phyloP scores from a whole-genome alignment of 1,140 invertebrate genomes.

The Drosophila suzukii region DNA sequence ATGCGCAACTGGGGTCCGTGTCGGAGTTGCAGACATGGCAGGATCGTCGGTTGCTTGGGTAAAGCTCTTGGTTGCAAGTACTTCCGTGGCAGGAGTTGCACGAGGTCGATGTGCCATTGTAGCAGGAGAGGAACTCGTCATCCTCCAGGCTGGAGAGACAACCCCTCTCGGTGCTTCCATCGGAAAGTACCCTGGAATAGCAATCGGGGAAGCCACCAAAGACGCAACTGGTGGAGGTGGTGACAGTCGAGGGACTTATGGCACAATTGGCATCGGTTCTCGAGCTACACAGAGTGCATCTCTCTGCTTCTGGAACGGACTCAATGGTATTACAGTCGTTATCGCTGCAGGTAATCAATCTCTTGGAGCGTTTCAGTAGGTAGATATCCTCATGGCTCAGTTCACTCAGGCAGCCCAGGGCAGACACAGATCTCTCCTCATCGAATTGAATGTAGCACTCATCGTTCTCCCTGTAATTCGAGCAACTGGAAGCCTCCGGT shows the following conservation, averaged over 20 bases:
- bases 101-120: slow-evolving; percentile 60
- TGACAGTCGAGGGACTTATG: slow-evolving; percentile 43
- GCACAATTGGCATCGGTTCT: slow-evolving; percentile 71
- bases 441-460: slow-evolving; percentile 69
- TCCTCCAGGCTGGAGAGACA: slow-evolving; percentile 72
- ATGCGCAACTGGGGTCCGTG: slow-evolving; percentile 48
- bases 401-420: slow-evolving; percentile 61
- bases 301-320: slow-evolving; percentile 42
- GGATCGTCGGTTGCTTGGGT: slow-evolving; percentile 51
- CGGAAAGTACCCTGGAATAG: slow-evolving; percentile 61
- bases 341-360: slow-evolving; percentile 53
- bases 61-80: slow-evolving; percentile 59
- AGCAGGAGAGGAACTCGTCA: slow-evolving; percentile 71
- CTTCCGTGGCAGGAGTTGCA: slow-evolving; percentile 61
- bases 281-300: slow-evolving; percentile 67
- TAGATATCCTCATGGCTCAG: slow-evolving; percentile 61
- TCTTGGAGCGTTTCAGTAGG: slow-evolving; percentile 49
- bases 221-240: slow-evolving; percentile 37
- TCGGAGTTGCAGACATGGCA: slow-evolving; percentile 76
- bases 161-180: slow-evolving; percentile 74
- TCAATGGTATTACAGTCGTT: slow-evolving; percentile 68
- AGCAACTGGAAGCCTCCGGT: slow-evolving; percentile 35
- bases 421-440: slow-evolving; percentile 48
- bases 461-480: slow-evolving; percentile 61
- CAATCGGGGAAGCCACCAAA: slow-evolving; percentile 63